Evolutionary conservation across 1,140 invertebrate species (phyloP), one percentile per base, ranked within the genome.

Genomic region (Potamilus streckersoni): DNA sequence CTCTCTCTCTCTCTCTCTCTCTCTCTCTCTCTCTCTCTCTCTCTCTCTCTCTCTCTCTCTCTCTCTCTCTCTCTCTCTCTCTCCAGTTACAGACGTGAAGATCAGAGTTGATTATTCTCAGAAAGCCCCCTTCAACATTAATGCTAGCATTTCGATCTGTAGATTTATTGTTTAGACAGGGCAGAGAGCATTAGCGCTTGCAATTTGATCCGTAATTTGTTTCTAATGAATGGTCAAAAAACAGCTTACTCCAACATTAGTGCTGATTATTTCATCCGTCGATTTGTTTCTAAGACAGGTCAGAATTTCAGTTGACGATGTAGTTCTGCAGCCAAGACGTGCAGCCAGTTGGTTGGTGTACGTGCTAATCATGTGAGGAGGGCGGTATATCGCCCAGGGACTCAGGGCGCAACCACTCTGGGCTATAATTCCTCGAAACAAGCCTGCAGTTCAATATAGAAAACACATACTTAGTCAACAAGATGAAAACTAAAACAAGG

Each of bases 371-470:
- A 23, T 63, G 62, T 72, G 69, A 19, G 76, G 76, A 15, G 79
- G 76, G 23, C 76, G 69, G 58, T 80, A 78, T 14, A 78, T 73
- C 14, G 79, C 69, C 59, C 68, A 80, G 16, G 76, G 79, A 70
- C 76, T 75, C 15, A 80, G 60, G 3, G 76, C 72, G 62, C 72
- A 78, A 8, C 79, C 79, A 75, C 79, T 80, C 58, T 80, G 79
- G 16, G 73, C 27, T 27, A 80, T 78, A 11, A 73, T 27, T 13
- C 67, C 66, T 13, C 57, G 71, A 31, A 80, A 80, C 23, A 80
- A 23, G 65, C 78, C 78, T 74, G 16, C 23, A 60, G 49, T 12
- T 12, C 16, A 11, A 69, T 19, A 69, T 0, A 12, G 38, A 2
- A 16, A 15, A n/a, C 38, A 20, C 14, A 1, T n/a, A 13, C n/a